Percentiles rank a stretch among this genome's conserved stretches.
phyloP scores from a whole-genome alignment of 2,888 invertebrate species.

The Chloroclystis v-ata region DNA sequence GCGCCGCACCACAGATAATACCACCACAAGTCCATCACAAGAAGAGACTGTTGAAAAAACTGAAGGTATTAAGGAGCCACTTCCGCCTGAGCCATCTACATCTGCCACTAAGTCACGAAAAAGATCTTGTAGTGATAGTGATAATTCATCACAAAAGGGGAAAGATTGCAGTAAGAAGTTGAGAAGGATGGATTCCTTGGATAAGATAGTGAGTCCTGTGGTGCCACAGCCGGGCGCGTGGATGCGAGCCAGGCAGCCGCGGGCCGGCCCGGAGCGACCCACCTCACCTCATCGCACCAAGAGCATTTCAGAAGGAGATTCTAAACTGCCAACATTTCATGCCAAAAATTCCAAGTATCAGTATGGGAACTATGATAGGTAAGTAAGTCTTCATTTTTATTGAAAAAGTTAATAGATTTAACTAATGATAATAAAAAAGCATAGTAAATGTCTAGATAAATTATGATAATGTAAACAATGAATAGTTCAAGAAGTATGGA shows the following conservation, averaged over 20 bases:
- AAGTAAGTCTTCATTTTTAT: conserved; percentile 18
- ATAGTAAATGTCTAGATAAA: too few species aligned
- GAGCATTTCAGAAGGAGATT: conserved; percentile 57
- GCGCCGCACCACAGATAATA: conserved; percentile 68
- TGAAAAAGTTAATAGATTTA: neutral
- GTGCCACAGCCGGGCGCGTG: conserved; percentile 93
- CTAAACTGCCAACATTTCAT: conserved; percentile 82
- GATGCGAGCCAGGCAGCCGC: conserved; percentile 78
- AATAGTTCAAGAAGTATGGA: too few species aligned
- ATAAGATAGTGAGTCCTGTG: conserved; percentile 95
- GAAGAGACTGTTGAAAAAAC: conserved; percentile 43
- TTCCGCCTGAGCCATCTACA: conserved; percentile 59
- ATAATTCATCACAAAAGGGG: conserved; percentile 73
- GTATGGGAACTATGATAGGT: conserved; percentile 97
- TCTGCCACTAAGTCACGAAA: conserved; percentile 63
- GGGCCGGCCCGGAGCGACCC: conserved; percentile 61
- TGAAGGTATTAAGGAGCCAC: conserved; percentile 59
- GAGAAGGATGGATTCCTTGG: conserved; percentile 85
- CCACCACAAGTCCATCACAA: conserved; percentile 49
- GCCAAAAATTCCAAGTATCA: conserved; percentile 89
- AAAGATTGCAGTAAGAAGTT: conserved; percentile 73
- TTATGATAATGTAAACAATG: too few species aligned
- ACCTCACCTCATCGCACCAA: conserved; percentile 67
- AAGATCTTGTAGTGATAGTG: conserved; percentile 77
- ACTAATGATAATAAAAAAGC: too few species aligned